A percentile compares a stretch with the other conserved stretches of the same genome.
Evolutionary conservation across 1,140 invertebrate species (phyloP).

Genomic region (Drosophila gunungcola): DNA sequence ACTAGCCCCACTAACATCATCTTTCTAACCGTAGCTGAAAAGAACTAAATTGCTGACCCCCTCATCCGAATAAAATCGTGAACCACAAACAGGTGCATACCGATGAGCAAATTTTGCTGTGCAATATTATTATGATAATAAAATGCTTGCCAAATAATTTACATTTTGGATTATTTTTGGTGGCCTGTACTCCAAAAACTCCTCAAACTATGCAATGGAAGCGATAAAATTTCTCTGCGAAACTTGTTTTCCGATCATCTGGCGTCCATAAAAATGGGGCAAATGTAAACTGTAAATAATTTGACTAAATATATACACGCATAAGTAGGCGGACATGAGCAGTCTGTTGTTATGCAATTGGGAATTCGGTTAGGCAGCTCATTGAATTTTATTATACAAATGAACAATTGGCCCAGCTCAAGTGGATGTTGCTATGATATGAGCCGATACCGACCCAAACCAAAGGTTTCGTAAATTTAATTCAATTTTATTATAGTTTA

Average conservation of each 20-base stretch:
- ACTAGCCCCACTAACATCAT: not conserved
- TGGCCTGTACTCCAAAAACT: not conserved
- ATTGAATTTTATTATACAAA: conserved; percentile 76
- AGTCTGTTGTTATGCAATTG: conserved; percentile 26
- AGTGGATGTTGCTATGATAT: conserved; percentile 30
- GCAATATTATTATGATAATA: conserved; percentile 44
- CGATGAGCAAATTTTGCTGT: conserved; percentile 1
- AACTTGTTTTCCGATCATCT: conserved; percentile 58
- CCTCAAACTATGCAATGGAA: conserved; percentile 38
- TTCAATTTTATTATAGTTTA: conserved; percentile 55
- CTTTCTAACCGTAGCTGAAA: conserved; percentile 7
- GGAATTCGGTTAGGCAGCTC: conserved; percentile 30
- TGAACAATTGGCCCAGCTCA: conserved; percentile 57
- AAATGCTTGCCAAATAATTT: conserved; percentile 26
- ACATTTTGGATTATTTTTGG: conserved; percentile 19
- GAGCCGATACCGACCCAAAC: not conserved
- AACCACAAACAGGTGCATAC: conserved; percentile 15
- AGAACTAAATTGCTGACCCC: not conserved
- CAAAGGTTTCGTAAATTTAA: conserved; percentile 55
- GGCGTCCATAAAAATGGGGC: conserved; percentile 34
- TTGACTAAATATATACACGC: conserved; percentile 1
- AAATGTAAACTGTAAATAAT: conserved; percentile 39
- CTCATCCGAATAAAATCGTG: not conserved
- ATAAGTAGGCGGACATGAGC: not conserved
- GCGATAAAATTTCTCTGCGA: conserved; percentile 42